Conservation (phyloP, 2,797 vertebrate species). For the Phrynocephalus vlangalii region DNA sequence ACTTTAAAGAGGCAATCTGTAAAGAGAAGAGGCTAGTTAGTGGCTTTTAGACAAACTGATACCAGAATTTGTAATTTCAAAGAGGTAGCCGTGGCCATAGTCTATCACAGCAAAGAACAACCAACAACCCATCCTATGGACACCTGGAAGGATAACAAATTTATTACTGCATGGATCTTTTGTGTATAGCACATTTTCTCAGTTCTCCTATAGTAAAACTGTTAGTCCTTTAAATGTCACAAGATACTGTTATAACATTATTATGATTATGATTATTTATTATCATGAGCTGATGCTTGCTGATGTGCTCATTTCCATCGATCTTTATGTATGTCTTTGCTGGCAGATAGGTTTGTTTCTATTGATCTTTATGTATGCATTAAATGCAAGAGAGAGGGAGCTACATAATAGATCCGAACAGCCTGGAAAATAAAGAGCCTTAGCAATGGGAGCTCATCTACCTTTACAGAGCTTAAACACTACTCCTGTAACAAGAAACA, state of each 20-base stretch:
- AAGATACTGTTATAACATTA: not conserved
- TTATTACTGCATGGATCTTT: no score
- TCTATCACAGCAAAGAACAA: no score
- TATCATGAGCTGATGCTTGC: not conserved
- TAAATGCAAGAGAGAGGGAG: not conserved
- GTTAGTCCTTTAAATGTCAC: no score
- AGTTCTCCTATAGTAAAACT: no score
- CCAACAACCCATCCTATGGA: no score
- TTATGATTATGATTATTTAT: not conserved
- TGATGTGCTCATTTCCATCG: not conserved
- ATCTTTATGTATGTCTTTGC: not conserved
- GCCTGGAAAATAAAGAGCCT: not conserved
- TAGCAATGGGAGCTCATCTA: not conserved
- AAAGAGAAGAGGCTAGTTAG: slow-evolving; percentile 1
- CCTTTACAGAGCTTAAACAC: not conserved
- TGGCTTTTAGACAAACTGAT: no score
- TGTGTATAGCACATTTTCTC: no score
- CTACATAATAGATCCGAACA: not conserved
- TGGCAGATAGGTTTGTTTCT: no score
- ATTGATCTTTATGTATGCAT: not conserved
- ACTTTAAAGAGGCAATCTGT: slow-evolving; percentile 97
- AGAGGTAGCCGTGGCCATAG: no score
- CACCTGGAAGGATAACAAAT: no score
- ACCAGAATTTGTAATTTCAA: no score
- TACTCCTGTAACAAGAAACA: not conserved